These are phyloP conservation scores for Nephrotoma flavescens DNA, from an alignment of 2,888 invertebrate species.

Conservation along the genomic window DNA sequence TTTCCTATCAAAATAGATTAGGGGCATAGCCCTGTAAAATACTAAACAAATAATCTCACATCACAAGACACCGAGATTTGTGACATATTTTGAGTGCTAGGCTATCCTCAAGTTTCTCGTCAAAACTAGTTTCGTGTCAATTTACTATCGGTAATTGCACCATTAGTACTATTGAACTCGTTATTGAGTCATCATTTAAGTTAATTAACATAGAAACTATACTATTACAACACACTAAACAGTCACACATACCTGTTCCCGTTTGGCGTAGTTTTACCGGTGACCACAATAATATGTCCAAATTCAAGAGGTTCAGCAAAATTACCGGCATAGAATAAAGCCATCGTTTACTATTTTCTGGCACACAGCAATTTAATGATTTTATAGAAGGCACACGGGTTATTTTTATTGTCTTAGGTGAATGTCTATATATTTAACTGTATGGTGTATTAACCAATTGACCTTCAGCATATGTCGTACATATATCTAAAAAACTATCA, in stretches of 20 bases:
- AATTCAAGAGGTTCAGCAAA: constrained; percentile 28
- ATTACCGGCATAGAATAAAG: constrained; percentile 19
- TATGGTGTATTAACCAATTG: background rate
- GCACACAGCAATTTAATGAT: background rate
- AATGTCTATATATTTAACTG: background rate
- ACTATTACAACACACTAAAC: background rate
- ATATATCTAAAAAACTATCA: too few relatives aligned
- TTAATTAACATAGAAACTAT: background rate
- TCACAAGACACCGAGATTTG: background rate
- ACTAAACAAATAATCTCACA: background rate
- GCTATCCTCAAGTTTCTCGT: background rate
- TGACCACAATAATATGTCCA: constrained; percentile 29
- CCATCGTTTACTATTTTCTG: background rate
- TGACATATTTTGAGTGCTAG: background rate
- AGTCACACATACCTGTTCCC: constrained; percentile 20
- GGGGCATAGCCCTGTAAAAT: background rate
- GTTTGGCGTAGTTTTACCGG: constrained; percentile 30
- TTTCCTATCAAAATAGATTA: background rate
- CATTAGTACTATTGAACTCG: background rate
- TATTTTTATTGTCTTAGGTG: background rate
- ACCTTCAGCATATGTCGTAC: too few relatives aligned
- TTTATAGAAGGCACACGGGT: background rate
- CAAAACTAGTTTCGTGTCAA: background rate
- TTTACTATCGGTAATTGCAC: background rate
- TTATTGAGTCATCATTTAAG: background rate